These are phyloP conservation scores for Aphyosemion australe DNA, from an alignment of 2,113 vertebrate genomes.

Conservation along the genomic window DNA sequence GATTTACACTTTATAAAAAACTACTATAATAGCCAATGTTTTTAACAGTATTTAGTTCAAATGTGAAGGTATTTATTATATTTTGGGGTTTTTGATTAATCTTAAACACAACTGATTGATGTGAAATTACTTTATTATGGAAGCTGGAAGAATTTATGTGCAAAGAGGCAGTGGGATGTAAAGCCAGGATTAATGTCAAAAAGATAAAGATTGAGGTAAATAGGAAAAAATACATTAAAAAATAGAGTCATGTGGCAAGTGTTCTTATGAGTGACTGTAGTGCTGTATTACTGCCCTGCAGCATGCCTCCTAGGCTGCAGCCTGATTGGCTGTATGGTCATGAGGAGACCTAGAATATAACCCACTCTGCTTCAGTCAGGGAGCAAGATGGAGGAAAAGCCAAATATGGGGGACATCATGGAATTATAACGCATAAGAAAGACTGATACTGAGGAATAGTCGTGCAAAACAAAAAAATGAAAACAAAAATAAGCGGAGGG, in stretches of 20 bases:
- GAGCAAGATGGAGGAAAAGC: not conserved
- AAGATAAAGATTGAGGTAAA: constrained; percentile 15
- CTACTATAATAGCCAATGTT: no score
- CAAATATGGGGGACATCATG: no score
- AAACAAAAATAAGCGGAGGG: not conserved
- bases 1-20: no score
- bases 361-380: constrained; percentile 34
- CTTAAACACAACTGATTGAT: no score
- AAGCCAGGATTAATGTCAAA: constrained; percentile 2
- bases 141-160: no score
- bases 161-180: constrained; percentile 1
- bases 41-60: not conserved
- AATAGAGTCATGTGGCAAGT: constrained; percentile 16
- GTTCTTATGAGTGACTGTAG: constrained; percentile 51
- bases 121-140: no score
- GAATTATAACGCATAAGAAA: no score
- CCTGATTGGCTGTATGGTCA: constrained; percentile 63
- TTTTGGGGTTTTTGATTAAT: not conserved
- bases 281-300: constrained; percentile 40
- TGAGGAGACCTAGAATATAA: constrained; percentile 45
- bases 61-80: not conserved
- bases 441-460: not conserved
- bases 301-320: constrained; percentile 61
- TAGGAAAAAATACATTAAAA: constrained; percentile 23
- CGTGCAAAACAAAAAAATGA: not conserved